phyloP scores from a whole-genome alignment of 2,888 invertebrate genomes.

The Liopterus haemorrhoidalis region DNA sequence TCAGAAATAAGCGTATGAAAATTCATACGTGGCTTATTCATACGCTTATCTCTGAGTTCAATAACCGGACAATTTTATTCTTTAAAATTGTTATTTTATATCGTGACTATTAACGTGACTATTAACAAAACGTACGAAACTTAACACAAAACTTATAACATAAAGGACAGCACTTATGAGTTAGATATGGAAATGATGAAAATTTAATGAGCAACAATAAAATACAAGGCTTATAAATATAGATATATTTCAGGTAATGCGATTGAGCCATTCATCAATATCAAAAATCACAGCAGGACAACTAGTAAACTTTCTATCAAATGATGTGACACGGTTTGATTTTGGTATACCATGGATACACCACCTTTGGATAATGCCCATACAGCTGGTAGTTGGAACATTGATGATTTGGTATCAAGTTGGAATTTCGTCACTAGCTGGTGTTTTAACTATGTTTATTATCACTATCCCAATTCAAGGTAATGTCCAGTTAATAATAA shows the following conservation, averaged over 20 bases:
- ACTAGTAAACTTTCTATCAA: constrained; percentile 70
- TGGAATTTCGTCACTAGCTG: constrained; percentile 50
- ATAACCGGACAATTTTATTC: constrained; percentile 4
- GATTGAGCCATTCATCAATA: constrained; percentile 57
- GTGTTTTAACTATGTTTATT: constrained; percentile 49
- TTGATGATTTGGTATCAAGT: constrained; percentile 49
- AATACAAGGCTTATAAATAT: too few species aligned
- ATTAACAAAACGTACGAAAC: too few species aligned
- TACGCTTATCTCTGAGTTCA: too few species aligned
- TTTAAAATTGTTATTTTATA: background rate
- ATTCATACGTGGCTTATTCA: too few species aligned
- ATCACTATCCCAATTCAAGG: constrained; percentile 44
- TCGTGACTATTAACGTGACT: too few species aligned
- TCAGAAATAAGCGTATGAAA: too few species aligned
- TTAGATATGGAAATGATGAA: too few species aligned
- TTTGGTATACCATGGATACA: constrained; percentile 60
- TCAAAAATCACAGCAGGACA: constrained; percentile 72
- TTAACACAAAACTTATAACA: too few species aligned
- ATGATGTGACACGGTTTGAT: constrained; percentile 72
- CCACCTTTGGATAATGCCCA: constrained; percentile 68
- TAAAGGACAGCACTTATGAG: too few species aligned
- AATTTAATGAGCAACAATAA: too few species aligned
- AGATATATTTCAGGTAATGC: constrained; percentile 46
- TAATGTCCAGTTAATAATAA: constrained; percentile 21
- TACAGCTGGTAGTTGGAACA: constrained; percentile 56